Evolutionary conservation across 2,888 invertebrate genomes (phyloP), one percentile per base, ranked within the genome.

Genomic region (Salticus scenicus): DNA sequence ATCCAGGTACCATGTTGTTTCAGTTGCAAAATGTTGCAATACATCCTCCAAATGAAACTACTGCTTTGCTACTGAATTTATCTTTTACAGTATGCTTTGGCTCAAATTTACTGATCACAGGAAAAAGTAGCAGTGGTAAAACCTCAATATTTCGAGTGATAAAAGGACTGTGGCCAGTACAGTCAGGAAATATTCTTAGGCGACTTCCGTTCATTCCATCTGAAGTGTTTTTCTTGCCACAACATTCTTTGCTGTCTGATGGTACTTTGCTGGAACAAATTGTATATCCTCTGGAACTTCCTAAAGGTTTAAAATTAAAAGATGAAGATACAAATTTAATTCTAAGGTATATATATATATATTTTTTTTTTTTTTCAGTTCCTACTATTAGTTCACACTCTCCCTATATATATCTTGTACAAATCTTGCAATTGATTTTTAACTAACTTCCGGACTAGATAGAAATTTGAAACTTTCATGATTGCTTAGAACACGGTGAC

Each of bases 121-220:
- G 93, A 7, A 91, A 92, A 87, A 93, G 93, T 89, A 92, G 93
- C 0, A 91, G 92, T 89, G 93, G 93, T 12, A 94, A 94, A 89
- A 93, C 93, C 20, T 93, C 93, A 42, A 89, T 94, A n/a, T 90
- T 94, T 24, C 89, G 93, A 33, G 90, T 93, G 33, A 89, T 94
- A 47, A 91, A 92, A 87, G 93, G 93, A 5, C 90, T 94, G n/a
- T 94, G 93, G 93, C 91, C 91, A 10, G 90, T 90, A 67, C 88
- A 87, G 8, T 77, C 86, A 57, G 91, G 91, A 0, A 70, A 77
- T 10, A 81, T 91, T 20, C 81, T 87, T 5, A 80, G 89, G 30
- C 77, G n/a, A 14, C n/a, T 86, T 14, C 67, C 78, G n/a, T 79
- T 73, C 72, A 88, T 71, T 80, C 88, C 92, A 17, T 89, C 89